A percentile compares a stretch with the other conserved stretches of the same genome.
phyloP scores from a whole-genome alignment of 2,113 vertebrate genomes.

The Motacilla alba region DNA sequence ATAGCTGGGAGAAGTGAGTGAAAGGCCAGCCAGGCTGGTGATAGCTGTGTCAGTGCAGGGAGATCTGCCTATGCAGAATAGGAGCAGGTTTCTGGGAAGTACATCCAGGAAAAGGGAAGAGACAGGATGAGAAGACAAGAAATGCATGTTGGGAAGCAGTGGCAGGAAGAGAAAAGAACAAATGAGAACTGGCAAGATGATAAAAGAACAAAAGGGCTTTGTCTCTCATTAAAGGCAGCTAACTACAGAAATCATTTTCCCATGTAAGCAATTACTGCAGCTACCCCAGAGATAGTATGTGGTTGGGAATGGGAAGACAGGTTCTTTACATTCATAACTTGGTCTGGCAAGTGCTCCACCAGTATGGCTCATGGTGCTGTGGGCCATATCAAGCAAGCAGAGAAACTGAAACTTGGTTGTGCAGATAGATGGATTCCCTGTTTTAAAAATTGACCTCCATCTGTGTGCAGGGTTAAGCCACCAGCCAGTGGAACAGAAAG shows the following conservation, averaged over 20 bases:
- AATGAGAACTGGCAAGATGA: conserved; percentile 34
- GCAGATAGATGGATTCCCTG: neutral
- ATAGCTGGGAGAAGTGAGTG: neutral
- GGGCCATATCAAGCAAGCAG: neutral
- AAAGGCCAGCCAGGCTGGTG: neutral
- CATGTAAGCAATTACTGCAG: neutral
- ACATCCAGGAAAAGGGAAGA: neutral
- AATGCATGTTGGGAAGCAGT: neutral
- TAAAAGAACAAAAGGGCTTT: conserved; percentile 56
- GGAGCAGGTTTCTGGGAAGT: conserved; percentile 2
- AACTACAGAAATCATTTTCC: conserved; percentile 23
- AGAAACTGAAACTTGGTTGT: neutral
- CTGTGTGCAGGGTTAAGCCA: neutral
- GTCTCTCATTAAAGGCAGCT: conserved; percentile 20
- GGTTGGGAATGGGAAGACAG: neutral
- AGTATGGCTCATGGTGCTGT: neutral
- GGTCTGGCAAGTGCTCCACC: neutral
- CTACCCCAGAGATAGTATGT: neutral
- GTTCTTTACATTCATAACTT: neutral
- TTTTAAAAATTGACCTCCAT: neutral
- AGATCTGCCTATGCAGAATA: neutral
- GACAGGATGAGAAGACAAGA: neutral
- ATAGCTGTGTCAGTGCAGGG: neutral
- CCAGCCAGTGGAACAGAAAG: conserved; percentile 9
- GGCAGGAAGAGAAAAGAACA: conserved; percentile 53